Evolutionary conservation across 2,888 invertebrate species (phyloP), one percentile per base, ranked within the genome.

Genomic region (Meta bourneti): DNA sequence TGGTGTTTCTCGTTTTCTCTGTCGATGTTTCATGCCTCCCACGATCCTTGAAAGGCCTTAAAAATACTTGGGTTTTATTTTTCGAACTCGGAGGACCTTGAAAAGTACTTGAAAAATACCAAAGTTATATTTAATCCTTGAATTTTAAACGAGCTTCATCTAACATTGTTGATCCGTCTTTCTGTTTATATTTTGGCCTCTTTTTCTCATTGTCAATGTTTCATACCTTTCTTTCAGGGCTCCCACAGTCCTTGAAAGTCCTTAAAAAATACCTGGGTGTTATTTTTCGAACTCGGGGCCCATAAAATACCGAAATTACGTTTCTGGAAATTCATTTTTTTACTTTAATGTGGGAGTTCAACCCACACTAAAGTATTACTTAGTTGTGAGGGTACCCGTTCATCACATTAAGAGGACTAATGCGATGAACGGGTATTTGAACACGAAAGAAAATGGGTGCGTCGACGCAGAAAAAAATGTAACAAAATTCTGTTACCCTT

Each of bases 101-200:
- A 61, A 61, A 61, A 61, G 16, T 61, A 16, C 61, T 61, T 34
- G 4, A 34, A 34, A 34, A 34, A 34, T 34, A 34, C 34, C 34
- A 34, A 2, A 34, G 83, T 89, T 71, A 6, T 71, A 49, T 89
- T 89, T 89, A 82, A 34, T 34, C 54, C 78, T 89, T 78, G 83
- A 77, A 83, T 89, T 89, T 51, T 83, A 83, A 83, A 70, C 49
- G 69, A 16, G 34, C 52, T n/a, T 0, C 52, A 19, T 13, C 16
- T 81, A 89, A 88, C 88, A 80, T 80, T 80, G 79, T 19, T 54
- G n/a, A 19, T 7, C 6, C 79, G 51, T 19, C 52, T 72, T 61
- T 6, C 72, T 72, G 49, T 83, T 52, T 20, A n/a, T 19, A 48
- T 72, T 70, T 71, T 86, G 70, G 70, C 52, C 51, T 54, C 79